phyloP scores from a whole-genome alignment of 2,113 vertebrate species.

The Zeus faber region DNA sequence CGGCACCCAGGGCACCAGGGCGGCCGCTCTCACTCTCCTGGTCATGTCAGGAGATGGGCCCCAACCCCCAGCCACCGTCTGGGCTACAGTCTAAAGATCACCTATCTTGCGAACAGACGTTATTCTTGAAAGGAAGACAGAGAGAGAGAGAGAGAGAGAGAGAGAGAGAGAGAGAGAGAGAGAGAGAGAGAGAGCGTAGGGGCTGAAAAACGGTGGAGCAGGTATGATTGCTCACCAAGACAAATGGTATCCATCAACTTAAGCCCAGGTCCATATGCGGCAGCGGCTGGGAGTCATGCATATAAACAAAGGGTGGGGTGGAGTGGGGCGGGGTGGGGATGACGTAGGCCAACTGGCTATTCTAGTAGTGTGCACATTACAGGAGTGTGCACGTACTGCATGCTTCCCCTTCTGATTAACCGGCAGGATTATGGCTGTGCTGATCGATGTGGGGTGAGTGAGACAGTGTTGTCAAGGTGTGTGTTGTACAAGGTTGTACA shows the following conservation, averaged over 20 bases:
- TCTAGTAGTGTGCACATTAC: conserved; percentile 8
- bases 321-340: not conserved
- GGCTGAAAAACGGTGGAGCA: conserved; percentile 32
- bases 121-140: conserved; percentile 26
- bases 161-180: not conserved
- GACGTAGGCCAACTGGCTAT: conserved; percentile 12
- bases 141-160: not conserved
- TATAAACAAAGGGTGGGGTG: conserved; percentile 12
- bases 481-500: not conserved
- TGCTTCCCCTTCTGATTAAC: conserved; percentile 18
- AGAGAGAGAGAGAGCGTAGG: conserved; percentile 17
- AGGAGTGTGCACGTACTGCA: not conserved
- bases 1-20: too few relatives aligned
- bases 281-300: conserved; percentile 48
- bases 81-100: conserved; percentile 72
- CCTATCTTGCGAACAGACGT: conserved; percentile 59
- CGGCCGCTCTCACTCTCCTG: too few relatives aligned
- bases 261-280: conserved; percentile 48
- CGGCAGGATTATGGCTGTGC: not conserved
- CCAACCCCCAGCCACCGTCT: conserved; percentile 40
- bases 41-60: too few relatives aligned
- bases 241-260: conserved; percentile 63
- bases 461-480: too few relatives aligned
- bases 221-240: conserved; percentile 61
- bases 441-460: conserved; percentile 34